Conservation (phyloP, 1,140 invertebrate genomes). For the Drosophila jambulina region DNA sequence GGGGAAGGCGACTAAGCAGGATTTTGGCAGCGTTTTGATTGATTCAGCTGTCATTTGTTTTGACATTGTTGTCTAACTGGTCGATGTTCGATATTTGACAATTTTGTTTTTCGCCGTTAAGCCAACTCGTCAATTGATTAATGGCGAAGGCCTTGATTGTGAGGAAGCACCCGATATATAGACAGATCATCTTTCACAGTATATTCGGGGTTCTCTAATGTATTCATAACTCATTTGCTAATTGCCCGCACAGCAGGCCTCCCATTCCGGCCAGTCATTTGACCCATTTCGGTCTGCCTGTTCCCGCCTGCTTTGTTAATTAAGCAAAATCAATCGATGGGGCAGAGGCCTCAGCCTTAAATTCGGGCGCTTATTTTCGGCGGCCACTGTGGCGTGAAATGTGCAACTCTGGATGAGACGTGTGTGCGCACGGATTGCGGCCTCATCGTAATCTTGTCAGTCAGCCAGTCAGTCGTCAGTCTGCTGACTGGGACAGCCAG, state of each 20-base stretch:
- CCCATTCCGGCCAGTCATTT: conserved; percentile 11
- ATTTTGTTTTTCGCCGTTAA: conserved; percentile 19
- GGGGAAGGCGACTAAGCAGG: conserved; percentile 11
- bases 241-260: conserved; percentile 20
- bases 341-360: neutral
- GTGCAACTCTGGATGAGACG: conserved; percentile 19
- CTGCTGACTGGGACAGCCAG: conserved; percentile 2
- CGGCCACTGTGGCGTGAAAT: conserved; percentile 51
- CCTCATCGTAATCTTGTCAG: conserved; percentile 46
- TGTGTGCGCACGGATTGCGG: conserved; percentile 16
- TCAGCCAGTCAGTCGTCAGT: conserved; percentile 14
- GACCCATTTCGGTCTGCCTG: conserved; percentile 48
- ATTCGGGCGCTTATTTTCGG: conserved; percentile 53
- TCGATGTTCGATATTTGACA: conserved; percentile 26
- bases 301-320: conserved; percentile 57
- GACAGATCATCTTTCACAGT: conserved; percentile 17
- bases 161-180: neutral
- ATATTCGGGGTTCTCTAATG: conserved; percentile 1
- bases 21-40: conserved; percentile 57
- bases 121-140: conserved; percentile 18
- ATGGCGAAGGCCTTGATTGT: conserved; percentile 4
- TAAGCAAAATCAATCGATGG: conserved; percentile 70
- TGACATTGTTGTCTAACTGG: conserved; percentile 18
- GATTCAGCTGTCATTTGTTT: conserved; percentile 57
- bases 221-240: conserved; percentile 27